Conservation (phyloP, 2,113 vertebrate genomes). For the Meles meles region DNA sequence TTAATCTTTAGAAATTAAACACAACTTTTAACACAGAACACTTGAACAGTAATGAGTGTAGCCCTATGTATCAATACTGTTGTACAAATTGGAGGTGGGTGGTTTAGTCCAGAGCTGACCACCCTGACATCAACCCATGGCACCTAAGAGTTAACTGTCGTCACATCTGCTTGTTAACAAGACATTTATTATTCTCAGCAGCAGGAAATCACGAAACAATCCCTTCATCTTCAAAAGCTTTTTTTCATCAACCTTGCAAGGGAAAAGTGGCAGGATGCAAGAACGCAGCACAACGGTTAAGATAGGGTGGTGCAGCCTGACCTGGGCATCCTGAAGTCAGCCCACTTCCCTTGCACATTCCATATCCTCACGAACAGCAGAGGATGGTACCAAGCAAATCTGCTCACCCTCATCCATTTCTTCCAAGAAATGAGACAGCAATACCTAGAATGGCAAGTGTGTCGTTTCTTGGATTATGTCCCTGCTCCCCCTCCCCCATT, state of each 20-base stretch:
- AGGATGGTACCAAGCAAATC: not conserved
- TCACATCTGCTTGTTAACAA: slow-evolving; percentile 72
- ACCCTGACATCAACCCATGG: slow-evolving; percentile 73
- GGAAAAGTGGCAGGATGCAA: slow-evolving; percentile 65
- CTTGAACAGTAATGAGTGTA: slow-evolving; percentile 85
- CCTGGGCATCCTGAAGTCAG: not conserved
- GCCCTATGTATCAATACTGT: slow-evolving; percentile 87
- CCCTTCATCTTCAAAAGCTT: slow-evolving; percentile 70
- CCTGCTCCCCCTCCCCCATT: not conserved
- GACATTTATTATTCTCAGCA: slow-evolving; percentile 81
- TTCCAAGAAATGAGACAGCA: slow-evolving; percentile 46
- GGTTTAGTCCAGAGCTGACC: slow-evolving; percentile 77
- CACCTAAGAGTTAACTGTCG: slow-evolving; percentile 78
- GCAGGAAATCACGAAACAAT: slow-evolving; percentile 75
- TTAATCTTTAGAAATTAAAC: slow-evolving; percentile 84
- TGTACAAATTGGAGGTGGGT: slow-evolving; percentile 81
- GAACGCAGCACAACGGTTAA: slow-evolving; percentile 47
- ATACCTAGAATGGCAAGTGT: not conserved
- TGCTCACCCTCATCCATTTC: slow-evolving; percentile 11
- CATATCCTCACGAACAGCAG: slow-evolving; percentile 2
- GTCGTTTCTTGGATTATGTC: slow-evolving; percentile 35
- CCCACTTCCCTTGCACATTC: not conserved
- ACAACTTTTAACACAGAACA: slow-evolving; percentile 85
- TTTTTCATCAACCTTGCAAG: slow-evolving; percentile 62
- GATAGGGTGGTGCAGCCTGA: slow-evolving; percentile 45